A percentile compares a stretch with the other conserved stretches of the same genome.
These are phyloP conservation scores for Poeciliopsis paucimaculata DNA, from an alignment of 2,797 vertebrate species.

Conservation along the genomic window DNA sequence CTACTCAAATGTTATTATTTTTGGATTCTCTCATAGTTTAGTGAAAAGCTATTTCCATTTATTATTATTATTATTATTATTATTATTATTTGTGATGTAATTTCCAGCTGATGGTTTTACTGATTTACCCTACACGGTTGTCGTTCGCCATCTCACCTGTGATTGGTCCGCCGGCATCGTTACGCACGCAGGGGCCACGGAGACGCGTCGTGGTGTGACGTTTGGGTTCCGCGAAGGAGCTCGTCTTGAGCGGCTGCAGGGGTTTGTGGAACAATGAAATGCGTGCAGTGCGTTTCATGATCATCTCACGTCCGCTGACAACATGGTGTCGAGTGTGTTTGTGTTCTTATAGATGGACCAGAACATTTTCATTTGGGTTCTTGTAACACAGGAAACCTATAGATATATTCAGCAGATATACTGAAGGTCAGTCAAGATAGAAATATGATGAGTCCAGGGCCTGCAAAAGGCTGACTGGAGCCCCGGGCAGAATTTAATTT, in stretches of 20 bases:
- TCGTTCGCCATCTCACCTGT: slow-evolving; percentile 62
- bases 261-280: not conserved
- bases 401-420: not conserved
- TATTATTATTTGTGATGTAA: not conserved
- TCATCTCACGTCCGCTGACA: not conserved
- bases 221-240: slow-evolving; percentile 58
- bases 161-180: slow-evolving; percentile 68
- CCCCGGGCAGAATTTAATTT: not conserved
- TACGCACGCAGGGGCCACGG: slow-evolving; percentile 65
- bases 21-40: not conserved
- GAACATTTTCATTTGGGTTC: not conserved
- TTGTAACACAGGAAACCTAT: not conserved
- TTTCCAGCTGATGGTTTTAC: slow-evolving; percentile 48
- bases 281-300: not conserved
- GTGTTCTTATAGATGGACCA: not conserved
- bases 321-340: not conserved
- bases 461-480: not conserved
- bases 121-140: slow-evolving; percentile 56
- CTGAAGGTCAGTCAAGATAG: not conserved
- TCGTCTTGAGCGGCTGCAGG: slow-evolving; percentile 9
- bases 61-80: not conserved
- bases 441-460: not conserved
- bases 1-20: not conserved
- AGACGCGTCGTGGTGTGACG: slow-evolving; percentile 59
- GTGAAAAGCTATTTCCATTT: not conserved